Evolutionary conservation across 2,113 vertebrate genomes (phyloP), one percentile per base, ranked within the genome.

Genomic region (Mesocricetus auratus): DNA sequence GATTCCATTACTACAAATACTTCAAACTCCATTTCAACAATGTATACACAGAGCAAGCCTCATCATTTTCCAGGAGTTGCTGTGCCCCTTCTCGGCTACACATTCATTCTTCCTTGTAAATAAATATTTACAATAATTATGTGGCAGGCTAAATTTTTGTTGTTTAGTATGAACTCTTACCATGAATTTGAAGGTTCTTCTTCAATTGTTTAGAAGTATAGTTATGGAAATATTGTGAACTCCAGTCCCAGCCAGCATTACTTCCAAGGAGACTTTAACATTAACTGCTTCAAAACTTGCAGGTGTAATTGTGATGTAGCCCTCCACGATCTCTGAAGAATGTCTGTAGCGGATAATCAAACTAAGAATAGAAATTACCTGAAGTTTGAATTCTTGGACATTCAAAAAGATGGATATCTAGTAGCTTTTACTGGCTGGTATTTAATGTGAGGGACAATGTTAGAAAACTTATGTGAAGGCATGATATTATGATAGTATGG

Each of bases 21-120:
- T 97, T 96, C 39, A 95, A 90, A 87, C 5, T 3, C 42, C 69
- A 16, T 90, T 89, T 95, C 69, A 68, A 91, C 78, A 15, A 47
- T 92, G 16, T 75, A 4, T 88, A 50, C 90, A 9, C 29, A 81
- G 68, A 89, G 62, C 89, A 78, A 77, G 62, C 36, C 74, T 74
- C 26, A 89, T 74, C 26, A 89, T 95, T 91, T 6, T 89, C 4
- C 39, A 75, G 62, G 91, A 78, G 26, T 66, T n/a, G 47, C 74
- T 89, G 47, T 93, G 53, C 12, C n/a, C n/a, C n/a, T 39, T 12
- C 26, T 17, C 53, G 50, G 39, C 89, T 87, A 82, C 19, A 90
- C 82, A 78, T 86, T 50, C 13, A 62, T 91, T 91, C 50, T 90
- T 78, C 50, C 86, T 75, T 45, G 58, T 42, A 74, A 75, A 77